Evolutionary conservation across 1,140 invertebrate species (phyloP).

Genomic region (Bombus superbus): DNA sequence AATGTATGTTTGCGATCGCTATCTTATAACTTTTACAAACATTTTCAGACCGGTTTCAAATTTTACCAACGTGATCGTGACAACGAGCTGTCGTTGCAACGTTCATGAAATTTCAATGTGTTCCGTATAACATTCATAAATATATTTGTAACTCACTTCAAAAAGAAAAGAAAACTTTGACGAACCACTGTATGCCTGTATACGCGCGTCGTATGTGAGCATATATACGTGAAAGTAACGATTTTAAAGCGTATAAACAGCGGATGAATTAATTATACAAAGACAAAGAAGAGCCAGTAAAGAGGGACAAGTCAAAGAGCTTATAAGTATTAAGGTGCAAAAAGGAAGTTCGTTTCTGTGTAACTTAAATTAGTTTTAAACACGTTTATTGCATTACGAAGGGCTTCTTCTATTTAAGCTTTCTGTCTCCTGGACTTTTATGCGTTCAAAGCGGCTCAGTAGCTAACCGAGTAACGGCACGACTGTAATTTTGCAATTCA

Average conservation of each 20-base stretch:
- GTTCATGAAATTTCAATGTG: background rate
- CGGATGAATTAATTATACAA: background rate
- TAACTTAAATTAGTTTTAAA: slow-evolving; percentile 35
- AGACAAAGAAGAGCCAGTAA: too few relatives aligned
- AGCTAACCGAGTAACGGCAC: background rate
- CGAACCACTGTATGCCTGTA: background rate
- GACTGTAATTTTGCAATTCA: background rate
- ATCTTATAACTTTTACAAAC: too few relatives aligned
- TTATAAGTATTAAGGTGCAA: background rate
- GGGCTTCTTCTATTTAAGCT: background rate
- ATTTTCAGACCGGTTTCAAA: too few relatives aligned
- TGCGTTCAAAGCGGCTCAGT: background rate
- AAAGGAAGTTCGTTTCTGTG: slow-evolving; percentile 3
- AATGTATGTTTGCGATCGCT: too few relatives aligned
- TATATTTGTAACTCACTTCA: background rate
- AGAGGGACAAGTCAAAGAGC: background rate
- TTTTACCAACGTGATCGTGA: too few relatives aligned
- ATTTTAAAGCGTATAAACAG: background rate
- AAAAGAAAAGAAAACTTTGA: background rate
- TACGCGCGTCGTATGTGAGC: too few relatives aligned
- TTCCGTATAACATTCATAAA: background rate
- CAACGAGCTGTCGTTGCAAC: background rate
- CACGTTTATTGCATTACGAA: slow-evolving; percentile 12
- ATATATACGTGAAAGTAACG: too few relatives aligned
- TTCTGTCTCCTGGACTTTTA: background rate